Conservation (phyloP, 2,797 vertebrate genomes). For the Sebastes hubbsi region DNA sequence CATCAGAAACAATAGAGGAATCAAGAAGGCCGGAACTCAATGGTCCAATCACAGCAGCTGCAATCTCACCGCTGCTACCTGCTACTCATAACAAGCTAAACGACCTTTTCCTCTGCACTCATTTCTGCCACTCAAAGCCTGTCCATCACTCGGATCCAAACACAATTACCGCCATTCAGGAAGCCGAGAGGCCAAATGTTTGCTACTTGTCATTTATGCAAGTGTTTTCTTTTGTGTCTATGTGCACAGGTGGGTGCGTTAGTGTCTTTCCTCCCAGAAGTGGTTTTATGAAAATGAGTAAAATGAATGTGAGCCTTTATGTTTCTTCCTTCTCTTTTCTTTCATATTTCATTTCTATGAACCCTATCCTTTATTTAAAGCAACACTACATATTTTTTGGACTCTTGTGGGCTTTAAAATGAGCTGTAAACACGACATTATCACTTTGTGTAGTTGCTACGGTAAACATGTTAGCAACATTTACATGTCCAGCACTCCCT, state of each 20-base stretch:
- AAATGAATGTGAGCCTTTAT: not conserved
- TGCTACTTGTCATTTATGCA: constrained; percentile 37
- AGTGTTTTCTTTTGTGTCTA: not conserved
- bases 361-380: not conserved
- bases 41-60: constrained; percentile 52
- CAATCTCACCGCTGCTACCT: constrained; percentile 45
- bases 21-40: constrained; percentile 54
- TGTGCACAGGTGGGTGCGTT: not conserved
- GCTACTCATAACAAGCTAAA: constrained; percentile 58
- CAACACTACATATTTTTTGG: not conserved
- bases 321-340: not conserved
- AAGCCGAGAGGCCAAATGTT: constrained; percentile 46
- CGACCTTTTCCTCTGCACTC: constrained; percentile 55
- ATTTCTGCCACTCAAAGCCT: constrained; percentile 60
- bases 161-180: constrained; percentile 67
- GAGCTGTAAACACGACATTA: not conserved
- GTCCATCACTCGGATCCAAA: constrained; percentile 51
- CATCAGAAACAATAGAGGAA: constrained; percentile 65
- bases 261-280: not conserved
- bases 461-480: not conserved
- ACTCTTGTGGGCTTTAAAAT: not conserved
- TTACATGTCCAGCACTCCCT: too few relatives aligned
- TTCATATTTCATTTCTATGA: too few relatives aligned
- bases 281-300: not conserved
- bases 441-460: not conserved